Conservation (phyloP, 1,140 invertebrate species). For the Drosophila nigromelanica region DNA sequence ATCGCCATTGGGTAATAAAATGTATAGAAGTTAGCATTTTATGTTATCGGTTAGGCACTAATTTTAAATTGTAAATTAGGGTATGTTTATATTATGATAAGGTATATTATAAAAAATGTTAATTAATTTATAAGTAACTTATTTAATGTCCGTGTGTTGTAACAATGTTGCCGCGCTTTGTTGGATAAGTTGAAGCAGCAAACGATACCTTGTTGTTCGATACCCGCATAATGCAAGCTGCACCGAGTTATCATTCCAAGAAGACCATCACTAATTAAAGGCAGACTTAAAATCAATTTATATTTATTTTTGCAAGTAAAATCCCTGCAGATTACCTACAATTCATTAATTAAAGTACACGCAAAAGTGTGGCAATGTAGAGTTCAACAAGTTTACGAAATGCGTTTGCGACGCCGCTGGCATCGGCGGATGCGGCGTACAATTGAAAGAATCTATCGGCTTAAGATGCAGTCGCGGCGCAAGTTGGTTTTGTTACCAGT, state of each 20-base stretch:
- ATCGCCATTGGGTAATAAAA: not conserved
- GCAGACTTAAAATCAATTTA: conserved; percentile 21
- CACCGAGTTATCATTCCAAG: not conserved
- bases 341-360: not conserved
- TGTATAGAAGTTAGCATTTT: not conserved
- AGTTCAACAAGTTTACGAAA: not conserved
- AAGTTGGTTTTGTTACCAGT: conserved; percentile 47
- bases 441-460: conserved; percentile 57
- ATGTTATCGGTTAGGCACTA: not conserved
- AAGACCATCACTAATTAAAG: conserved; percentile 7
- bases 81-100: not conserved
- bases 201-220: conserved; percentile 1
- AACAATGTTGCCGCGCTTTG: too few relatives aligned
- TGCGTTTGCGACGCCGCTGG: conserved; percentile 70
- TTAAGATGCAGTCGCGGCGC: conserved; percentile 62
- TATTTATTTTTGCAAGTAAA: not conserved
- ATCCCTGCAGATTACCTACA: not conserved
- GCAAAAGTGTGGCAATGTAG: conserved; percentile 30
- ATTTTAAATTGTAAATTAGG: not conserved
- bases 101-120: not conserved
- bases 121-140: too few relatives aligned
- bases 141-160: too few relatives aligned
- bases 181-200: too few relatives aligned
- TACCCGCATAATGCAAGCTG: not conserved
- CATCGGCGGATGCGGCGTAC: conserved; percentile 71